Evolutionary conservation across 2,888 invertebrate species (phyloP).

Genomic region (Shargacucullia verbasci): DNA sequence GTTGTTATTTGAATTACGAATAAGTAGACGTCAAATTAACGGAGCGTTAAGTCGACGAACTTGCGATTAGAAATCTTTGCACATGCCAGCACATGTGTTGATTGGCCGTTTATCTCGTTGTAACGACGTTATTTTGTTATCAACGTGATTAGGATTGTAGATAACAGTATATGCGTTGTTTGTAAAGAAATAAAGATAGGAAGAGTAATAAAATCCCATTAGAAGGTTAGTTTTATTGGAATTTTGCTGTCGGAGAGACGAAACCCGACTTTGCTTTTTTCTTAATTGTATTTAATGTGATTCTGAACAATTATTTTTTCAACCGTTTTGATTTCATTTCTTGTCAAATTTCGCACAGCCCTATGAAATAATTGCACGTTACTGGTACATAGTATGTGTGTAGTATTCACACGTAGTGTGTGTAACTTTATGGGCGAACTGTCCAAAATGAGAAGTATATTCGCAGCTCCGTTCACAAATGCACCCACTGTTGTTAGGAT

Average conservation of each 20-base stretch:
- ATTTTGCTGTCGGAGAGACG: no score
- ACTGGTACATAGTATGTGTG: conserved; percentile 1
- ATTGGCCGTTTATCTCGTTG: conserved; percentile 14
- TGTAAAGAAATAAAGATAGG: neutral
- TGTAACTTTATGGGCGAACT: conserved; percentile 45
- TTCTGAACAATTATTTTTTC: no score
- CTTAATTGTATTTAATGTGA: no score
- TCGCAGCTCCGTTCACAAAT: conserved; percentile 20
- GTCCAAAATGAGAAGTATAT: conserved; percentile 32
- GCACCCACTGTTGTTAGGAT: neutral
- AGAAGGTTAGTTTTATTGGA: no score
- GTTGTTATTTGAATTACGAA: conserved; percentile 2
- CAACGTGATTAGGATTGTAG: neutral
- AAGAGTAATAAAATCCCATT: no score
- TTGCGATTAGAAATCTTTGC: conserved; percentile 6
- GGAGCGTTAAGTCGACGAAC: conserved; percentile 20
- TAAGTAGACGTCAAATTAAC: conserved; percentile 17
- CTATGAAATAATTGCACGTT: conserved; percentile 25
- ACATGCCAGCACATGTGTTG: conserved; percentile 33
- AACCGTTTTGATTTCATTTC: no score
- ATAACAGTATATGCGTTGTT: conserved; percentile 5
- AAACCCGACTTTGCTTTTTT: no score
- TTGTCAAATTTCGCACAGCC: no score
- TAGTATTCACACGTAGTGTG: conserved; percentile 8
- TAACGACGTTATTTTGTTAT: conserved; percentile 21